These are phyloP conservation scores for Hydrotaea cyrtoneurina DNA, from an alignment of 2,888 invertebrate genomes.

Conservation along the genomic window DNA sequence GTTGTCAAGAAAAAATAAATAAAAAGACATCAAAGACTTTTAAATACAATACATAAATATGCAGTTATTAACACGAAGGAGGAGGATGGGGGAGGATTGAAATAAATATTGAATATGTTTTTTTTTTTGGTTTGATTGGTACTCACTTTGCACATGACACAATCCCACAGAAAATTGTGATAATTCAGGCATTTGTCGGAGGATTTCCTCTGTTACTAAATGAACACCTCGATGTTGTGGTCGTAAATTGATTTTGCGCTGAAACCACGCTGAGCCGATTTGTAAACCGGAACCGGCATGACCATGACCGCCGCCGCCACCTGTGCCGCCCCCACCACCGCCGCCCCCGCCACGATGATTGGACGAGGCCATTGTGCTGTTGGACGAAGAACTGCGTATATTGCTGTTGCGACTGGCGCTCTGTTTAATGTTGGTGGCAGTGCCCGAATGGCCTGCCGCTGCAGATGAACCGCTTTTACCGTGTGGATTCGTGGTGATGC, in stretches of 20 bases:
- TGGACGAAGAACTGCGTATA: constrained; percentile 81
- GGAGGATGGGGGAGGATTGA: too few relatives aligned
- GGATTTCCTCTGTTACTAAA: constrained; percentile 97
- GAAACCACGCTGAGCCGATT: constrained; percentile 98
- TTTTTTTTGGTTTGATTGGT: background rate
- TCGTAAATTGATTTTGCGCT: constrained; percentile 96
- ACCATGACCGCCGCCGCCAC: constrained; percentile 73
- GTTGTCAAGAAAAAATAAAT: too few relatives aligned
- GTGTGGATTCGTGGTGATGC: constrained; percentile 70
- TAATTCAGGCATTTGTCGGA: constrained; percentile 96
- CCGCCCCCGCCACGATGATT: constrained; percentile 80
- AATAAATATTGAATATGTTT: background rate
- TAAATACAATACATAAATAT: too few relatives aligned
- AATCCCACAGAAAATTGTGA: constrained; percentile 96
- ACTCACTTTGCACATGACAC: constrained; percentile 98
- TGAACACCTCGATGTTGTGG: constrained; percentile 98
- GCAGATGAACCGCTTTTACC: constrained; percentile 69
- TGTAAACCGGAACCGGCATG: constrained; percentile 88
- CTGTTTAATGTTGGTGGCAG: constrained; percentile 76
- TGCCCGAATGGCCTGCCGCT: constrained; percentile 74
- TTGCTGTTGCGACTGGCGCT: constrained; percentile 80
- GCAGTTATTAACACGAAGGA: background rate
- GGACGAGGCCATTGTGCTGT: constrained; percentile 81
- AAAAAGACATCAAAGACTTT: too few relatives aligned
- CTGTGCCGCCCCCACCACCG: constrained; percentile 66